Evolutionary conservation across 2,113 vertebrate species (phyloP).

Genomic region (Orthonyx spaldingii): DNA sequence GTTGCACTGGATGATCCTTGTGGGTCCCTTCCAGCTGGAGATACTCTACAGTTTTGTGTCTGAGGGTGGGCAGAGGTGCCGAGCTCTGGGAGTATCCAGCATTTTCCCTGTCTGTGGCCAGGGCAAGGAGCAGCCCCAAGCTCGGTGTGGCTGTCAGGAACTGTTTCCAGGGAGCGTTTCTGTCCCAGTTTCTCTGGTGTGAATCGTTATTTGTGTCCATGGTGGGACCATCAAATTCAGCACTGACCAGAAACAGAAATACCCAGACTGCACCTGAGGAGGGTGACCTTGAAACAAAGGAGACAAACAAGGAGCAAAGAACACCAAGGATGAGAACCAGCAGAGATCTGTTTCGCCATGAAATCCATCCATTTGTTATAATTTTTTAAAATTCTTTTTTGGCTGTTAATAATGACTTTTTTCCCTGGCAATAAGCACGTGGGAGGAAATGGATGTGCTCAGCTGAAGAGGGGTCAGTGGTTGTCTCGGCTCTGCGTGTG

Average conservation of each 20-base stretch:
- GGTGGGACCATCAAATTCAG: neutral
- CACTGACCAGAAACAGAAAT: neutral
- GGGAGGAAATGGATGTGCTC: neutral
- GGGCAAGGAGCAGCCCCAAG: neutral
- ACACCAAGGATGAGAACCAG: neutral
- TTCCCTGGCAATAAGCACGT: neutral
- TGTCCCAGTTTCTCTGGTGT: neutral
- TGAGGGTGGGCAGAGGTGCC: neutral
- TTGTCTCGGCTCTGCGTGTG: neutral
- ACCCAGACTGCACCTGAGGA: neutral
- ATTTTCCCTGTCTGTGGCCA: neutral
- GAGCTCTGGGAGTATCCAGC: neutral
- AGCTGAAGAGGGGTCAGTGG: neutral
- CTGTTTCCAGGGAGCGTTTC: neutral
- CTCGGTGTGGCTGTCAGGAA: neutral
- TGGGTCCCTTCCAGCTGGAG: neutral
- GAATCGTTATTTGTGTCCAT: neutral
- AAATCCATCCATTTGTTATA: neutral
- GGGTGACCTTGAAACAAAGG: neutral
- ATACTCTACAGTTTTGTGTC: neutral
- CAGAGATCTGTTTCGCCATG: neutral
- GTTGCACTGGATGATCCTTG: neutral
- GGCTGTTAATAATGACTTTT: neutral
- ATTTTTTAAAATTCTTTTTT: neutral
- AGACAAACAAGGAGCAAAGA: neutral